Percentiles rank a stretch among this genome's conserved stretches.
These are phyloP conservation scores for Semnornis frantzii DNA, from an alignment of 2,113 vertebrate genomes.

Conservation along the genomic window DNA sequence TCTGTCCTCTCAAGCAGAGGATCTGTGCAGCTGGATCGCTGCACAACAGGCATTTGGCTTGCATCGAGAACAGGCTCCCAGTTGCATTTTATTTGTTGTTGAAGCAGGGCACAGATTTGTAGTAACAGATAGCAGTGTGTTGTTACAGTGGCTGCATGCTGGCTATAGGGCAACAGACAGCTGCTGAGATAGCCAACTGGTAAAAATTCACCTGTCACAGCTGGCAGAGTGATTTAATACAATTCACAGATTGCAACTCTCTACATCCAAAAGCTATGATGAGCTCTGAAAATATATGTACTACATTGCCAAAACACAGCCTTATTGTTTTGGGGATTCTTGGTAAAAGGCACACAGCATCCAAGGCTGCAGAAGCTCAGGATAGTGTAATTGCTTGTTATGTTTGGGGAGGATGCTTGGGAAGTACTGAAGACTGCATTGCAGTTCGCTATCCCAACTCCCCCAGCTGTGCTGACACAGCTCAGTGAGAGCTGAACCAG, in stretches of 20 bases:
- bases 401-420: neutral
- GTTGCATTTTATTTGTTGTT: neutral
- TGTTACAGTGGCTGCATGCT: neutral
- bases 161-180: neutral
- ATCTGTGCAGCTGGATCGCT: neutral
- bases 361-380: neutral
- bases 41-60: neutral
- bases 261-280: neutral
- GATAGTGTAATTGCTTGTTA: neutral
- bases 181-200: neutral
- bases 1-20: neutral
- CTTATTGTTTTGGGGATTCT: neutral
- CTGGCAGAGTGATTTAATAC: neutral
- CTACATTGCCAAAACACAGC: neutral
- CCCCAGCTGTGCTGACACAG: conserved; percentile 33
- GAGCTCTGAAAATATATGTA: neutral
- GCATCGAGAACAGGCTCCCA: neutral
- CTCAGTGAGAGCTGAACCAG: neutral
- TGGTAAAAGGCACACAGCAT: neutral
- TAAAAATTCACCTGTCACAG: neutral
- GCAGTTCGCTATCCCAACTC: neutral
- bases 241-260: neutral
- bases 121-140: neutral
- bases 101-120: neutral
- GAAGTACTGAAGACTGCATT: conserved; percentile 31